Base-by-base conservation (phyloP, 2,888 invertebrate species). In the Drosophila antonietae region DNA sequence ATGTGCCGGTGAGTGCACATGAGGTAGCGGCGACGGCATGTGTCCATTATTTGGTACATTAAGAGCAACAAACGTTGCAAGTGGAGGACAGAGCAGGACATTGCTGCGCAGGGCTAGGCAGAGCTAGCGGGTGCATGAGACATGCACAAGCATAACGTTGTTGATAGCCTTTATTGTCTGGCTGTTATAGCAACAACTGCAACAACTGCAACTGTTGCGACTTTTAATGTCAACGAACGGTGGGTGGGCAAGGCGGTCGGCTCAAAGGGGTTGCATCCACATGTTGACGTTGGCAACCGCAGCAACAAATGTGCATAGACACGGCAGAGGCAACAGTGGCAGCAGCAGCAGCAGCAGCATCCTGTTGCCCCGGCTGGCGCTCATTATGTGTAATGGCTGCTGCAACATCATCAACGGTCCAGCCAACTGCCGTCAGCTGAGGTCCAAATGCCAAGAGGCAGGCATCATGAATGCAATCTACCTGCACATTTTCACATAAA, bases 361-460 rank as follows among this genome's bases (percentile, higher is more conserved):
- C 76, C 71, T 80, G 71, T 64, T 70, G 78, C 49, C 75, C 67
- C 75, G 57, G 18, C 61, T 81, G 75, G 61, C 75, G 80, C 89
- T 86, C 85, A 88, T 89, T 89, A 80, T 84, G 86, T 85, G 85
- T 75, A 80, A 88, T 88, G 88, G 82, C 72, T 73, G 74, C 74
- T 70, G 59, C 75, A 67, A 37, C 62, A 66, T 33, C 64, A 66
- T 49, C 70, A 68, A 64, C 58, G 41, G 53, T 57, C 43, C 41
- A 35, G 53, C 63, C 59, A 55, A 60, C 59, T 60, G 51, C 55
- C 51, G 37, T 20, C 51, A 58, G 59, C 44, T 37, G 71, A 72
- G 57, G 46, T 80, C 73, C 78, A 56, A 73, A 68, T 85, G 74
- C 68, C 75, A 72, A 75, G 61, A 70, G 67, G 61, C 55, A 72